A percentile compares a stretch with the other conserved stretches of the same genome.
These are phyloP conservation scores for Nothobranchius furzeri DNA, from an alignment of 2,113 vertebrate species.

Conservation along the genomic window DNA sequence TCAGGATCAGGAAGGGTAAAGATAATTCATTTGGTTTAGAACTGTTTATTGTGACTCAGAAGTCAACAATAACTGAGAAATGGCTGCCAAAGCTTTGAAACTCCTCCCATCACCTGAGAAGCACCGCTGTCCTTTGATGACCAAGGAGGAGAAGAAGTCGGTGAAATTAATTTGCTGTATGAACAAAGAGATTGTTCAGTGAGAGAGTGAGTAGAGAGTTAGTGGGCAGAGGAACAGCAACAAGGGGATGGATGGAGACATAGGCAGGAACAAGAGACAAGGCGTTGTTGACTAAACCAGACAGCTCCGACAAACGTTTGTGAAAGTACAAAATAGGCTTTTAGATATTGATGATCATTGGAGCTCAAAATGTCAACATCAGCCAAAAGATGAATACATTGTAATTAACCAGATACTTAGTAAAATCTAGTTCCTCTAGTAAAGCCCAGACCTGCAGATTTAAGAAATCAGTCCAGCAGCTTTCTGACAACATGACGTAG, in stretches of 20 bases:
- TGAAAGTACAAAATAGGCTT: too few relatives aligned
- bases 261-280: not conserved
- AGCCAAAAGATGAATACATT: too few relatives aligned
- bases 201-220: conserved; percentile 8
- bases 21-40: conserved; percentile 50
- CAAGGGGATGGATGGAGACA: conserved; percentile 6
- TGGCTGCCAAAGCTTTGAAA: conserved; percentile 45
- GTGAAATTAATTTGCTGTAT: conserved; percentile 47
- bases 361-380: too few relatives aligned
- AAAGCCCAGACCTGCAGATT: too few relatives aligned
- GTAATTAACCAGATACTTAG: too few relatives aligned
- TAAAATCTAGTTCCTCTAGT: too few relatives aligned
- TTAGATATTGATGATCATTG: too few relatives aligned
- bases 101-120: conserved; percentile 35
- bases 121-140: conserved; percentile 30
- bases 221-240: not conserved
- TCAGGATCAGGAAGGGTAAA: conserved; percentile 18
- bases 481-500: too few relatives aligned
- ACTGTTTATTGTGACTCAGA: conserved; percentile 20
- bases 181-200: conserved; percentile 5
- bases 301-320: too few relatives aligned
- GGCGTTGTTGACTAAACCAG: too few relatives aligned
- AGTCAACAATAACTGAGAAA: conserved; percentile 23
- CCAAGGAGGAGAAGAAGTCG: conserved; percentile 20
- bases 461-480: too few relatives aligned